Base-by-base conservation (phyloP, 2,113 vertebrate genomes). In the Cygnus buccinator region DNA sequence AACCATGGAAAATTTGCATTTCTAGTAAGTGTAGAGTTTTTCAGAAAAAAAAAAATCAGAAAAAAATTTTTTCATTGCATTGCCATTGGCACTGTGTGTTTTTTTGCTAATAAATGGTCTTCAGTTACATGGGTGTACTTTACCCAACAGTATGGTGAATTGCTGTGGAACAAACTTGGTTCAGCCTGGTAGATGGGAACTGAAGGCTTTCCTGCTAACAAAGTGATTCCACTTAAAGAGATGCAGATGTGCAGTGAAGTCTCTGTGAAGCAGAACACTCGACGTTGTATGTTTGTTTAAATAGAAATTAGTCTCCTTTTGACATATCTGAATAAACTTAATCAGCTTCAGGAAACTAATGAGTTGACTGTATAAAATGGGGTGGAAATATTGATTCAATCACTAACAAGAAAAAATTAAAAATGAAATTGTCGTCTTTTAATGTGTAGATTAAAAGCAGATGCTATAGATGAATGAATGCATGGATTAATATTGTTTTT, bases 361-460 rank as follows among this genome's bases (percentile, higher is more conserved):
- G 90, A 95, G 44, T 41, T 79, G 86, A 68, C 41, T 7, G n/a
- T 91, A 66, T 25, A 54, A 65, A 89, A 86, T 14, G 84, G 50
- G 71, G 50, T 46, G 84, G 81, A 91, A 94, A 79, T 59, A 87
- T 10, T 92, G 93, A 66, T 82, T 91, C 71, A 93, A 25, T 91
- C 50, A 23, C 71, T 82, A 94, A 89, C 89, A 92, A 89, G 86
- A 93, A 87, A 92, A 93, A 59, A 78, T 39, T 73, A 93, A 87
- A 87, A 84, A 89, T 55, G 73, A 93, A 93, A 91, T 87, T 39
- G 62, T 23, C 19, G 81, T 74, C 43, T 84, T 89, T 96, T 86
- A 90, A 95, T 71, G 93, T 82, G 94, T 95, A 96, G 97, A 97
- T 97, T 81, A 97, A 95, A 97, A 97, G 96, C 97, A 97, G 92